Evolutionary conservation across 2,888 invertebrate genomes (phyloP).

Genomic region (Campoplex capitator): DNA sequence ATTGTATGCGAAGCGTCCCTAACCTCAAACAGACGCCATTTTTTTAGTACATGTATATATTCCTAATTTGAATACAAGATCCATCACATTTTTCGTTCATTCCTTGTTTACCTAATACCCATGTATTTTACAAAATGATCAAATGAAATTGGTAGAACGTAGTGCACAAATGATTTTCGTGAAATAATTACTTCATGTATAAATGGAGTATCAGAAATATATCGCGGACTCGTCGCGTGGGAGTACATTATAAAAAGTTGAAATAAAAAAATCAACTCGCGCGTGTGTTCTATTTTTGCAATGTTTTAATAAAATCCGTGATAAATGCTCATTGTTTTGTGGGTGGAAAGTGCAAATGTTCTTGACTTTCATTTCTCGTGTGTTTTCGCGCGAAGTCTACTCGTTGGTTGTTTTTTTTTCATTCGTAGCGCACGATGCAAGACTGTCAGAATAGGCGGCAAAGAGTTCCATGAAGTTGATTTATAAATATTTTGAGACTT

Average conservation of each 20-base stretch:
- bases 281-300: conserved; percentile 16
- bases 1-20: conserved; percentile 5
- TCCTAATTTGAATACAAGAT: conserved; percentile 41
- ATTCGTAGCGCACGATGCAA: background rate
- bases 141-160: background rate
- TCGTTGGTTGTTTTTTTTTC: background rate
- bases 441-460: background rate
- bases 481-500: background rate
- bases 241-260: conserved; percentile 21
- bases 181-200: background rate
- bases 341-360: background rate
- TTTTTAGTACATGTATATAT: conserved; percentile 39
- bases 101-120: background rate
- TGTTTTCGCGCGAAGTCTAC: background rate
- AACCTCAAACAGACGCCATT: conserved; percentile 52
- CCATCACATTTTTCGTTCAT: conserved; percentile 25
- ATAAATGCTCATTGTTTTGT: conserved; percentile 43
- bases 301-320: conserved; percentile 26
- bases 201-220: background rate
- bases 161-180: background rate
- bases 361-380: background rate
- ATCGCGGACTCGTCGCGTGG: conserved; percentile 31
- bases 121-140: background rate
- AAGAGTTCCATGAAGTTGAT: conserved; percentile 5
- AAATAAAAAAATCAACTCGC: conserved; percentile 19